These are phyloP conservation scores for Graptemys geographica DNA, from an alignment of 2,797 vertebrate genomes.

Conservation along the genomic window DNA sequence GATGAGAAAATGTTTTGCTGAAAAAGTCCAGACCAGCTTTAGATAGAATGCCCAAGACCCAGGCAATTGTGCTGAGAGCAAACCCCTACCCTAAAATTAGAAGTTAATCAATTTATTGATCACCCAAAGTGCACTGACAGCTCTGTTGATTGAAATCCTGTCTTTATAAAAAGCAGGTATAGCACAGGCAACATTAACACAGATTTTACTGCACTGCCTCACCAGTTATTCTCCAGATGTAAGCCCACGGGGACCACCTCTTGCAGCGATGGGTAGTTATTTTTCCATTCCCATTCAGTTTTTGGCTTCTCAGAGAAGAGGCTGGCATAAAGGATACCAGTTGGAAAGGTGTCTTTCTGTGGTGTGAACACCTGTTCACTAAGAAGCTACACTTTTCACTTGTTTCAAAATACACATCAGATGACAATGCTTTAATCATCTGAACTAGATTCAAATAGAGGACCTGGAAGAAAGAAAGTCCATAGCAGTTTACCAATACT, in stretches of 20 bases:
- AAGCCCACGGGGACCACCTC: not conserved
- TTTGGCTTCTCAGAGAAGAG: not conserved
- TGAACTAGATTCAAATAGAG: not conserved
- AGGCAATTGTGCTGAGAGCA: conserved; percentile 60
- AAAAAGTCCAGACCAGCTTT: too few relatives aligned
- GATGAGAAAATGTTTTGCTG: too few relatives aligned
- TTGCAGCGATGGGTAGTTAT: not conserved
- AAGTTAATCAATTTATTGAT: conserved; percentile 70
- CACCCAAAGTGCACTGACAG: conserved; percentile 68
- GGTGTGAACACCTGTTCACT: not conserved
- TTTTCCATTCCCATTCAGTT: not conserved
- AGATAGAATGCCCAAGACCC: conserved; percentile 3
- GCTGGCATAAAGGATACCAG: not conserved
- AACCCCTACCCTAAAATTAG: too few relatives aligned
- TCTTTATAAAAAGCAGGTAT: conserved; percentile 16
- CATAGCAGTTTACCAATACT: not conserved
- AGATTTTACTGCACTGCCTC: conserved; percentile 53
- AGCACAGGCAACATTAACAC: conserved; percentile 50
- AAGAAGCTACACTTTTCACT: not conserved
- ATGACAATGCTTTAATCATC: not conserved
- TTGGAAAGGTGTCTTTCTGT: not conserved
- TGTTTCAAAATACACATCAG: not conserved
- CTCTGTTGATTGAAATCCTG: conserved; percentile 55
- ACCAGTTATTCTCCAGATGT: conserved; percentile 33
- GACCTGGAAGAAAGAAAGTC: not conserved